A percentile compares a stretch with the other conserved stretches of the same genome.
Evolutionary conservation across 1,140 invertebrate species (phyloP).

Genomic region (Penaeus chinensis): DNA sequence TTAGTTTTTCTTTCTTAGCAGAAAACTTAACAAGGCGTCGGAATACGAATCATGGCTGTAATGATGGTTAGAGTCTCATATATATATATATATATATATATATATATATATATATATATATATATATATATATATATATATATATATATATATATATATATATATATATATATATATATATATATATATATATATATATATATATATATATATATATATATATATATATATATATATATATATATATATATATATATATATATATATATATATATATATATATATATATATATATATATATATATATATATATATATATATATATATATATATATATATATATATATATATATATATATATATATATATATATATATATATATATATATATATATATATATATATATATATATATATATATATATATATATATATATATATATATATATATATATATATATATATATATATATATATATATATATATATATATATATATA

Average conservation of each 20-base stretch:
- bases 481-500: slow-evolving; percentile 20
- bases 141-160: neutral
- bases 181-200: slow-evolving; percentile 9
- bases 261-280: slow-evolving; percentile 8
- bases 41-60: too few species aligned
- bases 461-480: slow-evolving; percentile 7
- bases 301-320: neutral
- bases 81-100: slow-evolving; percentile 20
- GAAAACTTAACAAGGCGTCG: too few species aligned
- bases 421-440: slow-evolving; percentile 9
- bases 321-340: neutral
- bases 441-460: slow-evolving; percentile 20
- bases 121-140: neutral
- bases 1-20: too few species aligned
- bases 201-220: slow-evolving; percentile 11
- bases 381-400: slow-evolving; percentile 23
- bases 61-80: neutral
- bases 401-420: slow-evolving; percentile 7
- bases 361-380: neutral
- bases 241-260: slow-evolving; percentile 23
- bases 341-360: neutral
- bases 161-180: slow-evolving; percentile 5
- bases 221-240: slow-evolving; percentile 4
- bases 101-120: neutral
- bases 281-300: slow-evolving; percentile 23